phyloP scores from a whole-genome alignment of 2,113 vertebrate species.

The Xenopus tropicalis region UCB_Xtro_10.0 CM004444.2:140189001-140189500 shows the following conservation, averaged over 20 bases:
- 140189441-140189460: slow-evolving; percentile 34
- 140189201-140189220: not conserved
- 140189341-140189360: slow-evolving; percentile 2
- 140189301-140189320: slow-evolving; percentile 10
- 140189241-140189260: slow-evolving; percentile 22
- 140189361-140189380: slow-evolving; percentile 34
- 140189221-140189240: slow-evolving; percentile 6
- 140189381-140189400: slow-evolving; percentile 44
- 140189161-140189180: no score
- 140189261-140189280: slow-evolving; percentile 6
- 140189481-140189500: slow-evolving; percentile 23
- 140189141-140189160: no score
- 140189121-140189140: no score
- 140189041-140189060: no score
- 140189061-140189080: no score
- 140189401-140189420: slow-evolving; percentile 44
- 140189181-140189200: no score
- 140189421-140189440: slow-evolving; percentile 43
- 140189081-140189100: no score
- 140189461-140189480: slow-evolving; percentile 31
- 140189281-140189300: slow-evolving; percentile 16
- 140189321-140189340: slow-evolving; percentile 18
- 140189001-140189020: no score
- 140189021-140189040: no score
- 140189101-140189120: no score